Percentiles rank a stretch among this genome's conserved stretches.
These are phyloP conservation scores for Corvus moneduloides DNA, from an alignment of 2,113 vertebrate genomes.

Conservation along the genomic window DNA sequence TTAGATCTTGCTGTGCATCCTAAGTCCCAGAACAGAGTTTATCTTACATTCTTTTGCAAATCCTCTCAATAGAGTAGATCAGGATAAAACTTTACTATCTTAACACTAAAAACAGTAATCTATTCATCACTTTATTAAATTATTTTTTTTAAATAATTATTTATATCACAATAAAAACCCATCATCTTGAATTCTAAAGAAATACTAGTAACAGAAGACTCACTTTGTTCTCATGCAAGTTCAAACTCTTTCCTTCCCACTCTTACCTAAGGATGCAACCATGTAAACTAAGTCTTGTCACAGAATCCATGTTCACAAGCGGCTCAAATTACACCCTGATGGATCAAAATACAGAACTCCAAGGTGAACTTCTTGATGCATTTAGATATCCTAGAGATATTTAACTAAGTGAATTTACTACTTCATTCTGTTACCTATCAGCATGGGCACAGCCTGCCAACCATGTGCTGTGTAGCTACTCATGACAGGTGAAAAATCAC, in stretches of 20 bases:
- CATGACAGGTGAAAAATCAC: background rate
- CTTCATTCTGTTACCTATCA: background rate
- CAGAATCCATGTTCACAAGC: background rate
- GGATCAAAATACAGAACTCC: background rate
- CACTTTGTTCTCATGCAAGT: background rate
- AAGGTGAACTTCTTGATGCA: background rate
- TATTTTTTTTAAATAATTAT: background rate
- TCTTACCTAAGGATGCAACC: background rate
- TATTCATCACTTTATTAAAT: background rate
- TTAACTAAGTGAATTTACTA: background rate
- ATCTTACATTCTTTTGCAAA: background rate
- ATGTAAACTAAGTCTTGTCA: background rate
- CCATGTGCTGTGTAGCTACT: background rate
- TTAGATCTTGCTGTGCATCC: background rate
- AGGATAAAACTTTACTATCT: background rate
- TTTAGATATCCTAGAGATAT: background rate
- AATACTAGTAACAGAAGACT: background rate
- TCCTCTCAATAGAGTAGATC: background rate
- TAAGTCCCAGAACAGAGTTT: background rate
- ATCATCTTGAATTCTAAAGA: background rate
- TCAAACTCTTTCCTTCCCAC: background rate
- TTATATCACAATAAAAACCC: background rate
- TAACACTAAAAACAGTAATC: background rate
- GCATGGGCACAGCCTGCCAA: background rate
- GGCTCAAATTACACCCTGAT: background rate